phyloP scores from a whole-genome alignment of 2,113 vertebrate species.

The Siniperca chuatsi region DNA sequence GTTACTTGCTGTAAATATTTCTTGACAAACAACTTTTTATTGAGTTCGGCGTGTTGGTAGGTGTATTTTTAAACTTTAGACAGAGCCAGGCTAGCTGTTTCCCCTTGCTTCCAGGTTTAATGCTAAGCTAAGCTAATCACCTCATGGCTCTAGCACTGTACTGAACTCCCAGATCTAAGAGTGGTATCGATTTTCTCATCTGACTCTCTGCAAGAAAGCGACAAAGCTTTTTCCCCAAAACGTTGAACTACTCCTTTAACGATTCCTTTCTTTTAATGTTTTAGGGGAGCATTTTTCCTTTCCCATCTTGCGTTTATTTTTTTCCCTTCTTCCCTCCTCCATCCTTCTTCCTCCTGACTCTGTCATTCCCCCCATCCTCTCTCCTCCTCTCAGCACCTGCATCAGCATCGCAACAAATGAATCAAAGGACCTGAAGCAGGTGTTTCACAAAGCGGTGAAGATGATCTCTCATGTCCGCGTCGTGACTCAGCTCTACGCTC shows the following conservation, averaged over 20 bases:
- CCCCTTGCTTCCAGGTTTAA: too few species aligned
- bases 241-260: not conserved
- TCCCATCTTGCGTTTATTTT: not conserved
- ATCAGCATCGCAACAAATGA: not conserved
- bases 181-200: too few species aligned
- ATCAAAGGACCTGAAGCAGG: conserved; percentile 68
- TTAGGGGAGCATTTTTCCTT: too few species aligned
- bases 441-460: conserved; percentile 79
- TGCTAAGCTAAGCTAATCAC: not conserved
- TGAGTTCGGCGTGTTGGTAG: not conserved
- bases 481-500: conserved; percentile 63
- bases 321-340: not conserved
- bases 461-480: conserved; percentile 76
- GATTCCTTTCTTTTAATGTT: not conserved
- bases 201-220: not conserved
- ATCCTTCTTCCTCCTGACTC: not conserved
- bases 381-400: conserved; percentile 8
- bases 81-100: not conserved
- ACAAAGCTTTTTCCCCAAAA: not conserved
- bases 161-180: not conserved
- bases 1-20: too few species aligned
- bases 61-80: not conserved
- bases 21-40: too few species aligned
- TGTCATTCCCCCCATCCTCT: not conserved
- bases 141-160: not conserved